Evolutionary conservation across 2,113 vertebrate genomes (phyloP).

Genomic region (Galeopterus variegatus): DNA sequence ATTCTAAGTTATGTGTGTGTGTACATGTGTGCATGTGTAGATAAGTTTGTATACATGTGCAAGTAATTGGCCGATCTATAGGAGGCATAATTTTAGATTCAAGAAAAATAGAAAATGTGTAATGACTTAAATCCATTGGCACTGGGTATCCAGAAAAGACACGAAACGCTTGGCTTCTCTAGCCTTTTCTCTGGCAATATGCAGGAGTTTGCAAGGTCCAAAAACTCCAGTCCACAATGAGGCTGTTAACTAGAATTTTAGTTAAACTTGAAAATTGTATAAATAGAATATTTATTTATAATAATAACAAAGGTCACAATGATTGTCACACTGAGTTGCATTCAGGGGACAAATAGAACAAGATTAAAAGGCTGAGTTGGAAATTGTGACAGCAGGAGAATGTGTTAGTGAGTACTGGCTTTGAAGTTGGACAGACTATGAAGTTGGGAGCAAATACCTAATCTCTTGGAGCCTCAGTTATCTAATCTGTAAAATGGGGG

Average conservation of each 20-base stretch:
- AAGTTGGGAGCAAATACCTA: neutral
- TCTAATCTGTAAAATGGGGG: neutral
- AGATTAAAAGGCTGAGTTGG: neutral
- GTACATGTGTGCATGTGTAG: neutral
- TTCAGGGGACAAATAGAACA: neutral
- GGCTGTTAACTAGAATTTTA: neutral
- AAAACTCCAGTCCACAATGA: neutral
- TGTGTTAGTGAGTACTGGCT: neutral
- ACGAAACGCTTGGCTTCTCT: neutral
- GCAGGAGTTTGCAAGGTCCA: neutral
- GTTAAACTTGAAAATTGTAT: neutral
- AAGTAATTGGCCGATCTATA: neutral
- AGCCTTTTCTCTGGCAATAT: neutral
- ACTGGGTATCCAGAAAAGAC: neutral
- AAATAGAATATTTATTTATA: neutral
- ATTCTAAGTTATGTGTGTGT: neutral
- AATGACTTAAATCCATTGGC: neutral
- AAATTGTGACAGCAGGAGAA: neutral
- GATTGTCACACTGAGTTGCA: neutral
- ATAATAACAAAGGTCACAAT: neutral
- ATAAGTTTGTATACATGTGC: accelerated
- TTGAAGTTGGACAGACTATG: neutral
- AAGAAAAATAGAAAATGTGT: neutral
- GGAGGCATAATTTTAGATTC: neutral
- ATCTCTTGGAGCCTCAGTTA: neutral